Evolutionary conservation across 2,113 vertebrate species (phyloP).

Genomic region (Myotis davidii): DNA sequence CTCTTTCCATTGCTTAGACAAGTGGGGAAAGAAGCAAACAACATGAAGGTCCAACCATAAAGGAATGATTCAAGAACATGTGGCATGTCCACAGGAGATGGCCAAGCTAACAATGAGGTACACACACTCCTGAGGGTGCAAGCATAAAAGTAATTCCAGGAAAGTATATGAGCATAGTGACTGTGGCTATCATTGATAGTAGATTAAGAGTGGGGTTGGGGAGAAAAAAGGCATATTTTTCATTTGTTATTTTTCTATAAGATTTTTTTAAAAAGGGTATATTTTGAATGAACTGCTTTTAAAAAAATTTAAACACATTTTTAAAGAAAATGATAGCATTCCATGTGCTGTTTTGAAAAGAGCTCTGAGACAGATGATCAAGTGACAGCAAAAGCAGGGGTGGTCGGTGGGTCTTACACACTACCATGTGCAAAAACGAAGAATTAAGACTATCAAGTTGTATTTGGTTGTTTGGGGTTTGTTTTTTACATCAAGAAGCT

Average conservation of each 20-base stretch:
- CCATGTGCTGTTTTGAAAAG: not conserved
- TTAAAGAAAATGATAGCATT: not conserved
- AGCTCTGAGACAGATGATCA: not conserved
- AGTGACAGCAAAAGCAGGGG: not conserved
- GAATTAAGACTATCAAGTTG: not conserved
- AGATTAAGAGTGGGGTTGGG: not conserved
- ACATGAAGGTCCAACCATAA: not conserved
- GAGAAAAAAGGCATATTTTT: not conserved
- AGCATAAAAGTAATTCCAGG: not conserved
- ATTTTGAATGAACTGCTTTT: not conserved
- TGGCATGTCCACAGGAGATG: not conserved
- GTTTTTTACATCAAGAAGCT: not conserved
- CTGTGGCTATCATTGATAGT: not conserved
- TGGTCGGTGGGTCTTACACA: accelerated
- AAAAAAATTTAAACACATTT: not conserved
- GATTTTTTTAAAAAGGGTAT: not conserved
- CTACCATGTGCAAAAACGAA: not conserved
- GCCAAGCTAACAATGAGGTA: not conserved
- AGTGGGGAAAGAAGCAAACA: not conserved
- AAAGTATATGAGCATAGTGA: not conserved
- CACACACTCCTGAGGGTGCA: not conserved
- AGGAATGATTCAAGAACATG: not conserved
- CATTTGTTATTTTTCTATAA: not conserved
- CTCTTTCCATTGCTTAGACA: not conserved
- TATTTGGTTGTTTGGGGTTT: not conserved